Conservation (phyloP, 2,113 vertebrate genomes). For the Addax nasomaculatus region DNA sequence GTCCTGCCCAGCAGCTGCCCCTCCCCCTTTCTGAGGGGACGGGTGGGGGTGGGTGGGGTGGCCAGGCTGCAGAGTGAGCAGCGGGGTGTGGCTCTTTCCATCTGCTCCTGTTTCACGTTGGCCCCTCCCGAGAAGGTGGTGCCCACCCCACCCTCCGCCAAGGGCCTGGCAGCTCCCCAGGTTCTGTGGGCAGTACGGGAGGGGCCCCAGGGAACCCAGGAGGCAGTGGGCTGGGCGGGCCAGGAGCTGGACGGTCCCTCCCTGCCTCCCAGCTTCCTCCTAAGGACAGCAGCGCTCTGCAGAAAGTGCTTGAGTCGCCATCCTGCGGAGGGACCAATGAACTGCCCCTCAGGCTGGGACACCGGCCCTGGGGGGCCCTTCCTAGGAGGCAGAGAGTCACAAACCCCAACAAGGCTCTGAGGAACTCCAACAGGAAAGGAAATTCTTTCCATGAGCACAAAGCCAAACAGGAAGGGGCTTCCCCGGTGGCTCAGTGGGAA, state of each 20-base stretch:
- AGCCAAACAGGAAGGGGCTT: neutral
- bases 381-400: neutral
- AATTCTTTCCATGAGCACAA: neutral
- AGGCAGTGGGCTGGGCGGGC: neutral
- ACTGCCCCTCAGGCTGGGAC: neutral
- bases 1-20: neutral
- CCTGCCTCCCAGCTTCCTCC: neutral
- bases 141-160: neutral
- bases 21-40: fast-evolving
- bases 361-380: neutral
- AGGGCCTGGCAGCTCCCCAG: neutral
- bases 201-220: neutral
- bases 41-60: fast-evolving
- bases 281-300: neutral
- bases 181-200: neutral
- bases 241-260: neutral
- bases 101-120: neutral
- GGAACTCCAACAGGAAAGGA: neutral
- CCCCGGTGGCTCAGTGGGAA: neutral
- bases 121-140: neutral
- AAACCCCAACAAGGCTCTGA: neutral
- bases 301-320: neutral
- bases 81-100: neutral
- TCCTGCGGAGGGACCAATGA: neutral
- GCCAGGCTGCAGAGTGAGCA: neutral